Conservation (phyloP, 2,888 invertebrate genomes). For the Iphiclides podalirius region DNA sequence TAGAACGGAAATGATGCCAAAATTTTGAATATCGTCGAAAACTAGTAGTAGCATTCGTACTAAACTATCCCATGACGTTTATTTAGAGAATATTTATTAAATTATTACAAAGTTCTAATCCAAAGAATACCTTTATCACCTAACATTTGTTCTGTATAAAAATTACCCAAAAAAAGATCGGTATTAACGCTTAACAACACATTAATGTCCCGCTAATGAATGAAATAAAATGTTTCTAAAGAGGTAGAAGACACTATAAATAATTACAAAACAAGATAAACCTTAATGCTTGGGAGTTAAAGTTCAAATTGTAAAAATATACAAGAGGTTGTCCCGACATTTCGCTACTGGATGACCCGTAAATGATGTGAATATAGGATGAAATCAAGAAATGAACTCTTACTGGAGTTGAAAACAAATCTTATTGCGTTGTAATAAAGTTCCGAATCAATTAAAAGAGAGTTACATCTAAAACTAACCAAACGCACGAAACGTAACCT, state of each 20-base stretch:
- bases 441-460: constrained; percentile 22
- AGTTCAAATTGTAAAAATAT: no score
- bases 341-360: constrained; percentile 34
- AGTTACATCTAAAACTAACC: not conserved
- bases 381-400: constrained; percentile 56
- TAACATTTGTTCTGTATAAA: not conserved
- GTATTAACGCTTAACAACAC: constrained; percentile 51
- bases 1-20: no score
- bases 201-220: constrained; percentile 58
- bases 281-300: not conserved
- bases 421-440: constrained; percentile 29
- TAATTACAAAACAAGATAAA: constrained; percentile 9
- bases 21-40: no score
- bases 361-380: constrained; percentile 63
- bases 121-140: no score
- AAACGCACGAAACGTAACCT: constrained; percentile 34
- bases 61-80: no score
- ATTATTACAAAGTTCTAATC: no score
- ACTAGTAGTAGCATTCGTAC: no score
- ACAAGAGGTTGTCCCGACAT: constrained; percentile 34
- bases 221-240: constrained; percentile 43
- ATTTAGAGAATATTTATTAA: no score
- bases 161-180: constrained; percentile 32
- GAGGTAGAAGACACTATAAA: constrained; percentile 20
- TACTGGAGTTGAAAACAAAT: constrained; percentile 23